Evolutionary conservation across 2,797 vertebrate species (phyloP).

Genomic region (Chloroceryle amazona): DNA sequence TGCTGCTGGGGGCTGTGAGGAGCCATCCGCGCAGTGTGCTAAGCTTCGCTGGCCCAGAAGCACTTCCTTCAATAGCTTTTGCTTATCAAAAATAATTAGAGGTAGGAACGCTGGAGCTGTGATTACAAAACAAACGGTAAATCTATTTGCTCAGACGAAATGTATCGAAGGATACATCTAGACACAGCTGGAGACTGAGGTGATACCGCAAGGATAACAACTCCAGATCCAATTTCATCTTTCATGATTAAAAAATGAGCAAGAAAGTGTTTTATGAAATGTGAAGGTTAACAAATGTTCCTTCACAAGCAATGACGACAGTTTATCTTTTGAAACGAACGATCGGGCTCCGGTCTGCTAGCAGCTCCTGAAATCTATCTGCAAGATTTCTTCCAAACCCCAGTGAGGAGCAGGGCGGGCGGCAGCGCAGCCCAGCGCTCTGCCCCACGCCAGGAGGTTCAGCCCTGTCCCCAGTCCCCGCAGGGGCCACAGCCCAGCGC

Average conservation of each 20-base stretch:
- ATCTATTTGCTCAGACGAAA: slow-evolving; percentile 68
- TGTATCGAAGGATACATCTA: slow-evolving; percentile 51
- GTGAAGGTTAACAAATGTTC: slow-evolving; percentile 74
- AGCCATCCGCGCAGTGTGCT: neutral
- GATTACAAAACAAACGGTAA: slow-evolving; percentile 69
- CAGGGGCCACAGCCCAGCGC: accelerated
- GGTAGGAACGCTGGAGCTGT: slow-evolving; percentile 31
- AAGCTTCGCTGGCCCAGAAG: slow-evolving; percentile 36
- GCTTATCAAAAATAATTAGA: slow-evolving; percentile 72
- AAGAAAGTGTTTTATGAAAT: slow-evolving; percentile 69
- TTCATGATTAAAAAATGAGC: slow-evolving; percentile 73
- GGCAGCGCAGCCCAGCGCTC: accelerated
- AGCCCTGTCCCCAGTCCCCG: accelerated
- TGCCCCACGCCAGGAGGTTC: neutral
- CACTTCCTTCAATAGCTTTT: slow-evolving; percentile 38
- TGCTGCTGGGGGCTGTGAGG: neutral
- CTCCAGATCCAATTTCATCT: slow-evolving; percentile 75
- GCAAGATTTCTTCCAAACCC: neutral
- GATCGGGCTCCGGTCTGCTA: neutral
- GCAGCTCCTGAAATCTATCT: neutral
- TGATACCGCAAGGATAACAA: slow-evolving; percentile 73
- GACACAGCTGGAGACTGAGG: slow-evolving; percentile 70
- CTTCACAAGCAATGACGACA: slow-evolving; percentile 61
- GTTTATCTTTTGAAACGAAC: slow-evolving; percentile 73
- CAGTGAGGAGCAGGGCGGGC: accelerated